Conservation (phyloP, 2,797 vertebrate genomes). For the Lagodon rhomboides region DNA sequence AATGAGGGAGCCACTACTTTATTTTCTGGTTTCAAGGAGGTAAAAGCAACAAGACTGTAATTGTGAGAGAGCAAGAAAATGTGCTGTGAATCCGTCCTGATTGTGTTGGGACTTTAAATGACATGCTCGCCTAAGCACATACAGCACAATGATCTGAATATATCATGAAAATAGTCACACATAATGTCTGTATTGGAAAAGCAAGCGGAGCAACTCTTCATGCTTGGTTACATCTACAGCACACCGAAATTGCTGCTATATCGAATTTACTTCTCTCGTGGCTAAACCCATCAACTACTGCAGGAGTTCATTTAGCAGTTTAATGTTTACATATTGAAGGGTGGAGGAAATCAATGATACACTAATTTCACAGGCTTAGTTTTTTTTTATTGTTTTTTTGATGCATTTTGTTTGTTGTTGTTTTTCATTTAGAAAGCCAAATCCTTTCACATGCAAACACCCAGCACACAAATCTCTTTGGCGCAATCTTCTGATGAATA, state of each 20-base stretch:
- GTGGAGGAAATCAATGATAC: constrained; percentile 36
- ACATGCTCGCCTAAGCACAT: constrained; percentile 6
- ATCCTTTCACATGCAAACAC: constrained; percentile 21
- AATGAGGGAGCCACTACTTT: not conserved
- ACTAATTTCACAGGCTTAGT: constrained; percentile 30
- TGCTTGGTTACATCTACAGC: constrained; percentile 29
- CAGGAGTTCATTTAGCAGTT: constrained; percentile 50
- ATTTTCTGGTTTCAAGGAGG: not conserved
- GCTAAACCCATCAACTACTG: constrained; percentile 44
- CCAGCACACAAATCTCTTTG: constrained; percentile 15
- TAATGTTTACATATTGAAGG: constrained; percentile 38
- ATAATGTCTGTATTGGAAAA: constrained; percentile 15
- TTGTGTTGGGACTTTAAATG: constrained; percentile 3
- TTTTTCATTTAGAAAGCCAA: constrained; percentile 2
- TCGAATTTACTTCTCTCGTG: constrained; percentile 46
- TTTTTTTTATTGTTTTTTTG: constrained; percentile 27
- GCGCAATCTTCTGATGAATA: constrained; percentile 37
- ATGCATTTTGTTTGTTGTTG: not conserved
- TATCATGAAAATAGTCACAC: constrained; percentile 16
- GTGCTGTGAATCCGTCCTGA: not conserved
- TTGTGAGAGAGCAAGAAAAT: constrained; percentile 6
- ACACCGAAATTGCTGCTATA: constrained; percentile 24
- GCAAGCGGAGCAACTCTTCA: constrained; percentile 23
- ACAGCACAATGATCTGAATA: not conserved
- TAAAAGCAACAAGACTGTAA: not conserved